A percentile compares a stretch with the other conserved stretches of the same genome.
These are phyloP conservation scores for Nannospalax galili DNA, from an alignment of 2,113 vertebrate genomes.

Conservation along the genomic window DNA sequence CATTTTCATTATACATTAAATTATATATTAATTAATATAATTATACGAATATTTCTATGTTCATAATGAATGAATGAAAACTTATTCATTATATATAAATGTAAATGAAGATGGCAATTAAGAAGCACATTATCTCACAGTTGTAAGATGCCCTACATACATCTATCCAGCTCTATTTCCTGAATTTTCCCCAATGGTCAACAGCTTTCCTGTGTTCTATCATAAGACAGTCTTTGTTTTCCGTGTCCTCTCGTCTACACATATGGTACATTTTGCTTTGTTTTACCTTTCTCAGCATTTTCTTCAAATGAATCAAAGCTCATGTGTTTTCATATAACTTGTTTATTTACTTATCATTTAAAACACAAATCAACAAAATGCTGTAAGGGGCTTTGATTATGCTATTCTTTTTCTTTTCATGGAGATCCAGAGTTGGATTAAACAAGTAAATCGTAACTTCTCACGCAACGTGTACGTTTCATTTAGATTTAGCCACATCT, in stretches of 20 bases:
- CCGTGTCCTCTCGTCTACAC: not conserved
- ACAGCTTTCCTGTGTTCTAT: not conserved
- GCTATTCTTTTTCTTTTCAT: not conserved
- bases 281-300: not conserved
- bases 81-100: not conserved
- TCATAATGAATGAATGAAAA: not conserved
- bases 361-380: not conserved
- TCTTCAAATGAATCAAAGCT: not conserved
- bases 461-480: not conserved
- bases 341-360: slow-evolving; percentile 33
- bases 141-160: not conserved
- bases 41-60: not conserved
- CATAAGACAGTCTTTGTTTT: not conserved
- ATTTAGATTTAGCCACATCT: not conserved
- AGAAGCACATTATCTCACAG: not conserved
- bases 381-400: too few species aligned
- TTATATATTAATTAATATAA: not conserved
- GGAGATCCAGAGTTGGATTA: not conserved
- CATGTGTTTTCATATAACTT: not conserved
- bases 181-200: rapidly evolving
- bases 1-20: not conserved
- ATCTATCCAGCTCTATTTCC: not conserved
- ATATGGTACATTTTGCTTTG: not conserved
- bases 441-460: not conserved
- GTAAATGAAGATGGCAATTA: not conserved